Base-by-base conservation (phyloP, 2,888 invertebrate species). In the Diadegma fenestrale region DNA sequence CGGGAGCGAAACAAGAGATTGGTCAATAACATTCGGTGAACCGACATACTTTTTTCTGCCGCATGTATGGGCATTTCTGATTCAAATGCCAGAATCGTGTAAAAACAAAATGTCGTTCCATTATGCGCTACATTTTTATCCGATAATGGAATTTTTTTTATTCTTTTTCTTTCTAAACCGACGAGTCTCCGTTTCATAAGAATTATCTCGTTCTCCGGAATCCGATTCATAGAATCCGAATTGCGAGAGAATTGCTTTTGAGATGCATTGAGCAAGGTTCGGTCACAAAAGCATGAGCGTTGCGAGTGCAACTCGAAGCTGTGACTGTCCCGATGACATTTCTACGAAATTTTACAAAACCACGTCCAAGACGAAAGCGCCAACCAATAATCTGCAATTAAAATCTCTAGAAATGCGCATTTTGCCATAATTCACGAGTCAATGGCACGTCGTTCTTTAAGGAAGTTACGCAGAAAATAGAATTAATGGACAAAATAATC, bases 1-100 rank as follows among this genome's bases (percentile, higher is more conserved):
- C 82, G 76, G n/a, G 61, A 82, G 85, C 82, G 85, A 76, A 77
- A 82, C 80, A 61, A 64, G 54, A 72, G 72, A 48, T 85, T 85
- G 80, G 76, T 68, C 82, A 85, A 85, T 80, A 80, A 80, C 71
- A 85, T 72, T 61, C 73, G 68, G 58, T 61, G 61, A 66, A 61
- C 78, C 78, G 80, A 68, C 68, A 85, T 78, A 69, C 69, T 81
- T 78, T 85, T 81, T 80, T 68, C 19, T 72, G 7, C 64, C n/a
- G n/a, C n/a, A 45, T 66, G 12, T 71, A 72, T 58, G 22, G n/a
- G 63, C 30, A 51, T 10, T 66, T 51, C 64, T 26, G 51, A 58
- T 30, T 58, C 68, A 22, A 26, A 68, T 68, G 14, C 45, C 43
- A 45, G 26, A 45, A 68, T 26, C 45, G 43, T 26, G 45, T 17